Conservation (phyloP, 2,888 invertebrate genomes). For the Drosophila imparisetae region DNA sequence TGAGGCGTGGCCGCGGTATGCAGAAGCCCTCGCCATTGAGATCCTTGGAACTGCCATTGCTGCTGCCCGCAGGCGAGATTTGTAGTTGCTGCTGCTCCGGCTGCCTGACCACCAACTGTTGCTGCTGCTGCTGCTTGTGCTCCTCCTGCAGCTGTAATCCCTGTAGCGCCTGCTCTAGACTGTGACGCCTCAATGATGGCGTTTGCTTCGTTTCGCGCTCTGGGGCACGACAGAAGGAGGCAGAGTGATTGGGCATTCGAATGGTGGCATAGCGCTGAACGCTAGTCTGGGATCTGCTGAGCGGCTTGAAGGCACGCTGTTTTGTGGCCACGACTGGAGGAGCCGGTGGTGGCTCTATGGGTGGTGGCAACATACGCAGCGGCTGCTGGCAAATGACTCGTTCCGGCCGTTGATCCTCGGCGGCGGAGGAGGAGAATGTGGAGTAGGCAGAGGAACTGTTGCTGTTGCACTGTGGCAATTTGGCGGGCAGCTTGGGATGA, state of each 20-base stretch:
- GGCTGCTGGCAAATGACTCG: constrained; percentile 80
- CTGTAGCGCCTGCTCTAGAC: constrained; percentile 50
- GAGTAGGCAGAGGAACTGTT: constrained; percentile 67
- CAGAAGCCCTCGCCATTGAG: constrained; percentile 87
- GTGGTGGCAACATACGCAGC: constrained; percentile 70
- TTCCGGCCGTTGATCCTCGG: constrained; percentile 43
- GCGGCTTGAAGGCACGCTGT: constrained; percentile 45
- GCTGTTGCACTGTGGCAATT: constrained; percentile 30
- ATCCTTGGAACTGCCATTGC: constrained; percentile 85
- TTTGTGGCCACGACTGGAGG: constrained; percentile 51
- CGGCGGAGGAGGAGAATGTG: constrained; percentile 57
- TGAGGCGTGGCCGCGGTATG: constrained; percentile 93
- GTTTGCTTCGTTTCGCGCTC: constrained; percentile 9
- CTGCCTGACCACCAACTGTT: constrained; percentile 12
- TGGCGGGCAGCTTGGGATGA: constrained; percentile 32
- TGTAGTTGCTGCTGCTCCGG: constrained; percentile 27
- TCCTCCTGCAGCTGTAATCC: constrained; percentile 46
- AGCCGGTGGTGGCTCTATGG: constrained; percentile 60
- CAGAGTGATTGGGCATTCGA: constrained; percentile 75
- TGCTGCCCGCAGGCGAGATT: constrained; percentile 62
- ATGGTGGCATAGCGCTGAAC: constrained; percentile 66
- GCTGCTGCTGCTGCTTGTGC: constrained; percentile 4
- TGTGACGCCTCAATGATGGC: constrained; percentile 34
- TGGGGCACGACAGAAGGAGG: constrained; percentile 66
- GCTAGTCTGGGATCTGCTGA: constrained; percentile 63